Evolutionary conservation across 2,888 invertebrate genomes (phyloP), one percentile per base, ranked within the genome.

Genomic region (Vesta saturnalis): DNA sequence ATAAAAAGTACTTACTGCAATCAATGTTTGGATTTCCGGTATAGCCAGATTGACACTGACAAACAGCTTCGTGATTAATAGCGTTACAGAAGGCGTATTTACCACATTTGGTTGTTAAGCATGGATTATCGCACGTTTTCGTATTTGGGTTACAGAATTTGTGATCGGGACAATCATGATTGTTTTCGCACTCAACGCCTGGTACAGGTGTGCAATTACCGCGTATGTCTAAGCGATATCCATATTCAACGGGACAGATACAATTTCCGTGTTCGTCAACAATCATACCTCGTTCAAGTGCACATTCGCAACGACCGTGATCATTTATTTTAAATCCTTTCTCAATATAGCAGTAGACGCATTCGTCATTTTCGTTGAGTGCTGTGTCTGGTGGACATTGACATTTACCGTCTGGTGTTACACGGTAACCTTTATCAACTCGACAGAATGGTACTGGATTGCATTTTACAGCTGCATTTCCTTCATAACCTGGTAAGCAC

Each of bases 391-490:
- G 90, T 72, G 93, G 90, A 80, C 96, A 96, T 0, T 90, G 85
- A 74, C 92, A 93, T 75, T 89, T 89, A 70, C 93, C 88, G 78
- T 89, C 83, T 59, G 89, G 85, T 82, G 89, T 88, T 56, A 88
- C 85, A 1, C 92, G 85, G 79, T 88, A 91, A 60, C 92, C 92
- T 81, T 90, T 91, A 67, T 91, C 91, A 19, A 88, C 84, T 60
- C 88, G 86, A 78, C 93, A 93, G 56, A 87, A 80, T 12, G 87
- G 86, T 68, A 86, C 89, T 89, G 89, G 91, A 76, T 93, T 91
- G 79, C 96, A 96, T 79, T 92, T 90, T 8, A 92, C 87, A 6
- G 94, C 91, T 16, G 96, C 95, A 81, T 95, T 94, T 81, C 96
- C 96, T 83, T 91, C 91, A 81, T 92, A 95, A 69, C 95, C 95